These are phyloP conservation scores for Samia ricini DNA, from an alignment of 1,140 invertebrate genomes.

Conservation along the genomic window DNA sequence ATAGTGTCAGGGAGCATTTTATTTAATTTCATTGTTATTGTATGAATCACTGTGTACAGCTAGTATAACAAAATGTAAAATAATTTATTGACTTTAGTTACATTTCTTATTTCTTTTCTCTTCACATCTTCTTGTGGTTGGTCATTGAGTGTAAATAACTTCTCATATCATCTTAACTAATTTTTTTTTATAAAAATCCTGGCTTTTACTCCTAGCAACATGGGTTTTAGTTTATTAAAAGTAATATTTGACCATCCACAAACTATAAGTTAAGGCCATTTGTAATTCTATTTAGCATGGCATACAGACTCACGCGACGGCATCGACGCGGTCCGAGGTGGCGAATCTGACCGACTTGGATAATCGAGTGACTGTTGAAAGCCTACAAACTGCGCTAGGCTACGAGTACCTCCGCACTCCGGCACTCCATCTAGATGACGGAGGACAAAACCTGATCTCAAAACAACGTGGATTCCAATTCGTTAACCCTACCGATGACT, in stretches of 20 bases:
- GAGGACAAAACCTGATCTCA: conserved; percentile 81
- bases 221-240: neutral
- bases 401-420: conserved; percentile 89
- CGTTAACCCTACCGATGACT: conserved; percentile 91
- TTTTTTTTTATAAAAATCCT: neutral
- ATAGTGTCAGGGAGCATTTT: conserved; percentile 28
- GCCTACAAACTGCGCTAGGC: conserved; percentile 85
- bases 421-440: conserved; percentile 82
- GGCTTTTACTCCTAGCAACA: neutral
- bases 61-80: conserved; percentile 10
- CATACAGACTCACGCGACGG: conserved; percentile 87
- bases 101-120: neutral
- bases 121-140: neutral
- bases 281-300: conserved; percentile 74
- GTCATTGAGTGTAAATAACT: neutral
- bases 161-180: neutral
- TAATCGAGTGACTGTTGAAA: conserved; percentile 82
- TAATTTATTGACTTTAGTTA: neutral
- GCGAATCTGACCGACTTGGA: conserved; percentile 88
- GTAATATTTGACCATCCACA: conserved; percentile 8
- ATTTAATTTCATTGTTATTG: conserved; percentile 24
- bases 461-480: conserved; percentile 88
- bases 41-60: conserved; percentile 32
- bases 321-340: conserved; percentile 88
- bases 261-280: conserved; percentile 48